Conservation (phyloP, 2,888 invertebrate genomes). For the Ophraella communa region DNA sequence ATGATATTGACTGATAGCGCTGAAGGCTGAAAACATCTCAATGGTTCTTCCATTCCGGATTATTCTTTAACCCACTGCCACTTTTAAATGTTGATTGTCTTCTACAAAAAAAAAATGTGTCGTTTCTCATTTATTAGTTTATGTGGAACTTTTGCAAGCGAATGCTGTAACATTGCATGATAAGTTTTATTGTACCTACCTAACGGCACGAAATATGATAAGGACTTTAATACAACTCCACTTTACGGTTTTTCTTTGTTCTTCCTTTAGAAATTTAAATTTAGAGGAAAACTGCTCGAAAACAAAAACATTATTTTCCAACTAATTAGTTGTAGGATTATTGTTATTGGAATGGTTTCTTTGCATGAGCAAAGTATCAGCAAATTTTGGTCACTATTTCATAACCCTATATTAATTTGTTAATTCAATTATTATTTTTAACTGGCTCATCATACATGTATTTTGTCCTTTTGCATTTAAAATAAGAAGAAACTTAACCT, state of each 20-base stretch:
- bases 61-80: constrained; percentile 46
- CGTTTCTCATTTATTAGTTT: constrained; percentile 11
- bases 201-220: constrained; percentile 21
- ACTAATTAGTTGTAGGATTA: neutral
- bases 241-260: neutral
- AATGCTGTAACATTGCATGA: constrained; percentile 45
- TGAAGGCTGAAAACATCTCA: constrained; percentile 19
- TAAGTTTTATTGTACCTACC: constrained; percentile 40
- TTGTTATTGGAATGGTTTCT: too few relatives aligned
- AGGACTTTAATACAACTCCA: constrained; percentile 24
- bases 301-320: neutral
- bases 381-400: too few relatives aligned
- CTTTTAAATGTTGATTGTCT: constrained; percentile 34
- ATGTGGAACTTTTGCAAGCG: constrained; percentile 39
- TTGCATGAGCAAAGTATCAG: too few relatives aligned
- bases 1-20: constrained; percentile 27
- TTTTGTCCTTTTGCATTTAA: too few relatives aligned
- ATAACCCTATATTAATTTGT: too few relatives aligned
- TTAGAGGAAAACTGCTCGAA: neutral
- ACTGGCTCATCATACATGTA: too few relatives aligned
- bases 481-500: too few relatives aligned
- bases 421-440: too few relatives aligned
- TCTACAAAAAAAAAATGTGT: neutral
- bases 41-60: constrained; percentile 17
- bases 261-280: neutral